Conservation (phyloP, 2,113 vertebrate genomes). For the Coturnix japonica region DNA sequence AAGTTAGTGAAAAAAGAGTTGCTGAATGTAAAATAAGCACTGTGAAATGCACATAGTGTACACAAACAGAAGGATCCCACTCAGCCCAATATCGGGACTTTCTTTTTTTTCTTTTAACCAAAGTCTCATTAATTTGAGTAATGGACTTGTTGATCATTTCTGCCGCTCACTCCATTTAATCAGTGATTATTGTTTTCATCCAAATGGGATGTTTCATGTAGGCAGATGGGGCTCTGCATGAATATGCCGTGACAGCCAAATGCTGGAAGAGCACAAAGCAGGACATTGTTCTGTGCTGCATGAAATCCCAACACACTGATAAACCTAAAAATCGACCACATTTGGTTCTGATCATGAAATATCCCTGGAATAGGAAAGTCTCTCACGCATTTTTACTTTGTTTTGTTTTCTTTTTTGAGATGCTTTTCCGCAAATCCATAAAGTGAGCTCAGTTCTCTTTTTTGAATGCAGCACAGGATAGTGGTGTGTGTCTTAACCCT, state of each 20-base stretch:
- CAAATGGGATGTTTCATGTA: conserved; percentile 26
- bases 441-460: neutral
- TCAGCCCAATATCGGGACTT: neutral
- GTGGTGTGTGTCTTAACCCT: neutral
- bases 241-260: conserved; percentile 51
- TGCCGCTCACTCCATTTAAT: conserved; percentile 54
- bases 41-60: neutral
- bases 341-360: conserved; percentile 62
- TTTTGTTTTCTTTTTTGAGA: neutral
- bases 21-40: neutral
- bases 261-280: conserved; percentile 11
- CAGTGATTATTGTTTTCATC: conserved; percentile 71
- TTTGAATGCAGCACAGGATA: neutral
- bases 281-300: neutral
- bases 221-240: conserved; percentile 53
- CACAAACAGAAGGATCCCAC: conserved; percentile 23
- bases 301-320: conserved; percentile 53
- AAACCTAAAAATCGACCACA: conserved; percentile 47
- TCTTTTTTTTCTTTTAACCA: neutral
- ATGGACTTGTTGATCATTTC: conserved; percentile 53
- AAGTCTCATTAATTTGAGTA: conserved; percentile 46
- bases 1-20: neutral
- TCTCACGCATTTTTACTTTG: neutral
- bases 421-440: neutral
- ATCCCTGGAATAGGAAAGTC: conserved; percentile 16